Evolutionary conservation across 37 sponge, comb jelly and placozoan species (phyloP).

Genomic region (Crambe crambe): DNA sequence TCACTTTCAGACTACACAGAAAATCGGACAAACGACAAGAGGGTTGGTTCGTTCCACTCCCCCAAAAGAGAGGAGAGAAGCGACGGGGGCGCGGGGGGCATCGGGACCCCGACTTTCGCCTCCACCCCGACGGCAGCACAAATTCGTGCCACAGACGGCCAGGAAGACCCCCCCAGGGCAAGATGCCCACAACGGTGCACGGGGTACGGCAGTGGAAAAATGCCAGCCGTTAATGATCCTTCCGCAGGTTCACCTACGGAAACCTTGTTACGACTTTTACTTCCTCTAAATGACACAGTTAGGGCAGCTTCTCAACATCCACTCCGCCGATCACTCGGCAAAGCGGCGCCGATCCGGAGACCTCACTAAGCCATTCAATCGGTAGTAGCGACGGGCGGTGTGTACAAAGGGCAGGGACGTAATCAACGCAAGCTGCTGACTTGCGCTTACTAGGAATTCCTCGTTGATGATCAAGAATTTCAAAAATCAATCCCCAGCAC

Average conservation of each 20-base stretch:
- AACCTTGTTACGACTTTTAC: conserved; percentile 85
- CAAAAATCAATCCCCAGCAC: conserved; percentile 83
- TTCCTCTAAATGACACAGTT: conserved; percentile 78
- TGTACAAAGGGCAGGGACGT: conserved; percentile 93
- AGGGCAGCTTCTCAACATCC: conserved; percentile 60
- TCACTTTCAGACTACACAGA: conserved; percentile 11
- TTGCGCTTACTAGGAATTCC: conserved; percentile 70
- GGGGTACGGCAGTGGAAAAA: not conserved
- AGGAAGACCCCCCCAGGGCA: conserved; percentile 6
- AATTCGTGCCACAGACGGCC: not conserved
- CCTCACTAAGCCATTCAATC: conserved; percentile 92
- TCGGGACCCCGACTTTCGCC: conserved; percentile 24
- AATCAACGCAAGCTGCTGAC: conserved; percentile 68
- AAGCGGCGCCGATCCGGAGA: conserved; percentile 60
- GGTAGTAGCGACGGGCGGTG: conserved; percentile 95
- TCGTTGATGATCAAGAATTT: conserved; percentile 70
- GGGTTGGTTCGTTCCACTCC: not conserved
- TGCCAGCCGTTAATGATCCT: conserved; percentile 68
- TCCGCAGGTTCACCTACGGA: conserved; percentile 45
- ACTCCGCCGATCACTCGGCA: conserved; percentile 2
- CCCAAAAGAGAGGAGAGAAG: conserved; percentile 6
- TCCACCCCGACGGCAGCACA: conserved; percentile 3
- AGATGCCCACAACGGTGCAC: not conserved
- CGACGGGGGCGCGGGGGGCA: conserved; percentile 32
- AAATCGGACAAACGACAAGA: not conserved